phyloP scores from a whole-genome alignment of 2,113 vertebrate species.

The Apaloderma vittatum region DNA sequence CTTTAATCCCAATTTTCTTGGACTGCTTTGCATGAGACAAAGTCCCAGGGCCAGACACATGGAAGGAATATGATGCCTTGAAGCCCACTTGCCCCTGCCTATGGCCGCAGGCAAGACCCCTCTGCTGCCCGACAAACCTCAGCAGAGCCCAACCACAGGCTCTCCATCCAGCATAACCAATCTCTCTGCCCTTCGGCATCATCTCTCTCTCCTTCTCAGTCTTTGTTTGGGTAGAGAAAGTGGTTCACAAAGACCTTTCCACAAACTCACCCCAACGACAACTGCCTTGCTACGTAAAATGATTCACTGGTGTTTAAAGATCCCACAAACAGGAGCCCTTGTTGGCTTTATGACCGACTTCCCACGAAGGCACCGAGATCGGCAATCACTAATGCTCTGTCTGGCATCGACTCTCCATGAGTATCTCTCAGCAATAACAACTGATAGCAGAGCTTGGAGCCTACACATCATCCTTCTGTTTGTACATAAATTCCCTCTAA shows the following conservation, averaged over 20 bases:
- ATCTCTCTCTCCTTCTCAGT: neutral
- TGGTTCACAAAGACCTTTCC: neutral
- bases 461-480: constrained; percentile 62
- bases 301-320: constrained; percentile 68
- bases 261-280: neutral
- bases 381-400: constrained; percentile 52
- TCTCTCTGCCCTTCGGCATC: neutral
- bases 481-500: constrained; percentile 70
- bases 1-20: neutral
- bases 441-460: constrained; percentile 58
- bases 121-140: neutral
- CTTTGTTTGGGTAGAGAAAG: constrained; percentile 30
- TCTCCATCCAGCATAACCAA: neutral
- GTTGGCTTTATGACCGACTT: constrained; percentile 48
- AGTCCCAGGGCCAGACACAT: neutral
- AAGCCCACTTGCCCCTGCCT: neutral
- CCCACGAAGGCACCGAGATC: constrained; percentile 46
- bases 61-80: neutral
- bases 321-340: constrained; percentile 55
- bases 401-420: constrained; percentile 51
- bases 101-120: fast-evolving
- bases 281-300: constrained; percentile 9
- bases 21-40: fast-evolving
- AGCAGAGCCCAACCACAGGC: neutral
- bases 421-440: constrained; percentile 68